Percentiles rank a stretch among this genome's conserved stretches.
These are phyloP conservation scores for Tretioscincus oriximinensis DNA, from an alignment of 2,113 vertebrate genomes.

Conservation along the genomic window DNA sequence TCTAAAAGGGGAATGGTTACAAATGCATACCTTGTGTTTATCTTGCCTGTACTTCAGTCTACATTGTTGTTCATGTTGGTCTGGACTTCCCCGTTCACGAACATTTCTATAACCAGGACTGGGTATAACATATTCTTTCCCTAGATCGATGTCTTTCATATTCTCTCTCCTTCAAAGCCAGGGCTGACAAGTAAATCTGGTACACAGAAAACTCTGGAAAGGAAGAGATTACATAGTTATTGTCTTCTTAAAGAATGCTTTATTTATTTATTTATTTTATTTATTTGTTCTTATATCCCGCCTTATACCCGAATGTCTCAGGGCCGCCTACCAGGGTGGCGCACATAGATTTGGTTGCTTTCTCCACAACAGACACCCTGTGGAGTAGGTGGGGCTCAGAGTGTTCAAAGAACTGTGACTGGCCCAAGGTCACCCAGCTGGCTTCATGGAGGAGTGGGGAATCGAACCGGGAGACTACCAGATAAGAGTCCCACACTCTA, in stretches of 20 bases:
- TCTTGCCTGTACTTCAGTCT: slow-evolving; percentile 70
- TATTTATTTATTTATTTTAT: too few relatives aligned
- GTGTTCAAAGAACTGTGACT: too few relatives aligned
- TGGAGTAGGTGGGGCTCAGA: too few relatives aligned
- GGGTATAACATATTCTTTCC: slow-evolving; percentile 83
- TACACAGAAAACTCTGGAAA: slow-evolving; percentile 20
- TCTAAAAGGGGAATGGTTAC: slow-evolving; percentile 3
- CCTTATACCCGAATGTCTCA: too few relatives aligned
- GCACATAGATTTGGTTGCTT: too few relatives aligned
- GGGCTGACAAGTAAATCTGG: slow-evolving; percentile 56
- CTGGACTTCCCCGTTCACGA: slow-evolving; percentile 65
- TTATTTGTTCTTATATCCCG: too few relatives aligned
- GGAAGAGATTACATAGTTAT: slow-evolving; percentile 8
- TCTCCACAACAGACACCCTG: too few relatives aligned
- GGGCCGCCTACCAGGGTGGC: too few relatives aligned
- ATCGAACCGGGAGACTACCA: too few relatives aligned
- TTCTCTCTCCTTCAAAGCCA: slow-evolving; percentile 71
- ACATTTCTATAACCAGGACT: slow-evolving; percentile 80
- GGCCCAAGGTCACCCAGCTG: too few relatives aligned
- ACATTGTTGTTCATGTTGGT: slow-evolving; percentile 69
- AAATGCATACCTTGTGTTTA: slow-evolving; percentile 71
- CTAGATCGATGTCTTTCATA: slow-evolving; percentile 91
- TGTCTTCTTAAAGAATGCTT: not conserved
- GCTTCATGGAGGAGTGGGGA: too few relatives aligned
- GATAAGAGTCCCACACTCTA: too few relatives aligned